Conservation (phyloP, 2,888 invertebrate species). For the Uropetala carovei region DNA sequence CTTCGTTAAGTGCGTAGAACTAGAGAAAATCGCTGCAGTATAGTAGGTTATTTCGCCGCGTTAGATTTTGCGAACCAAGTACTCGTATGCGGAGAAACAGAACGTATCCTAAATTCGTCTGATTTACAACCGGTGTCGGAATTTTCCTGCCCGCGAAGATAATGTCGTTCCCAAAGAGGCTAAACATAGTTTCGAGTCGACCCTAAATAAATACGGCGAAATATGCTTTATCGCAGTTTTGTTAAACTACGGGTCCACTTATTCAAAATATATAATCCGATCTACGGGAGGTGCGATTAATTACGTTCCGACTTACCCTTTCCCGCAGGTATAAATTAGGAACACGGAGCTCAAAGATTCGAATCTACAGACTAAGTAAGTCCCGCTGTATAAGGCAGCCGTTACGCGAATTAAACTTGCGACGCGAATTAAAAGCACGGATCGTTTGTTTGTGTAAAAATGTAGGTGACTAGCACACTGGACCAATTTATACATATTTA, state of each 20-base stretch:
- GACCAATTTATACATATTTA: too few relatives aligned
- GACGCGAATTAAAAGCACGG: too few relatives aligned
- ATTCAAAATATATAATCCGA: neutral
- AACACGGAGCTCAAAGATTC: neutral
- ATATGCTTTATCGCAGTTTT: neutral
- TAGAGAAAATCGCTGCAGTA: too few relatives aligned
- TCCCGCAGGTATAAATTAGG: neutral
- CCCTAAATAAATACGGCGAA: neutral
- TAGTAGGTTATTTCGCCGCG: too few relatives aligned
- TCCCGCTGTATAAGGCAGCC: too few relatives aligned
- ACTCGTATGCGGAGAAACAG: neutral
- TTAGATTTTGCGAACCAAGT: too few relatives aligned
- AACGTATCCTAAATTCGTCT: neutral
- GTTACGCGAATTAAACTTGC: too few relatives aligned
- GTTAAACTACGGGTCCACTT: neutral
- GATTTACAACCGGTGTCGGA: neutral
- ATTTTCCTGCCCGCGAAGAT: neutral
- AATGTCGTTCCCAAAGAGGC: neutral
- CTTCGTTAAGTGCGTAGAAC: too few relatives aligned
- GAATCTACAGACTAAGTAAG: neutral
- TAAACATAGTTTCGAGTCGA: neutral
- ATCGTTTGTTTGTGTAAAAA: too few relatives aligned
- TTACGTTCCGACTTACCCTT: neutral
- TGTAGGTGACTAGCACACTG: too few relatives aligned
- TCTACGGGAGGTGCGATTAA: neutral